Evolutionary conservation across 2,113 vertebrate species (phyloP).

Genomic region (Phaethon lepturus): DNA sequence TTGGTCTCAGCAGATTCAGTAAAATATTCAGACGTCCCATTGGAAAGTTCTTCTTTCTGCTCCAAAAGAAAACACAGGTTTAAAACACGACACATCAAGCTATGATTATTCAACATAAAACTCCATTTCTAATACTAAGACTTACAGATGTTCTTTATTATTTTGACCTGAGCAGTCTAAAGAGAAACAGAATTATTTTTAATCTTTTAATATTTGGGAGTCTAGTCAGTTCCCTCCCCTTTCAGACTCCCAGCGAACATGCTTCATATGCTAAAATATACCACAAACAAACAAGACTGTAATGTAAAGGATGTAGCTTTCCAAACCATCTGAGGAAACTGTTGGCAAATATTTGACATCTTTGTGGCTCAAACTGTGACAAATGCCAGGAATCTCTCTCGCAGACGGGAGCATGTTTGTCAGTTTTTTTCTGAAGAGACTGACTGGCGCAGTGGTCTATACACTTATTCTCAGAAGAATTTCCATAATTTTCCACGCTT

Average conservation of each 20-base stretch:
- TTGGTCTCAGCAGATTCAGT: constrained; percentile 63
- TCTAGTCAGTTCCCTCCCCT: constrained; percentile 31
- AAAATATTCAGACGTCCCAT: constrained; percentile 86
- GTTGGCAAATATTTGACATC: constrained; percentile 50
- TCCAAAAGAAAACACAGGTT: constrained; percentile 73
- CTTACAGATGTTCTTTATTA: constrained; percentile 68
- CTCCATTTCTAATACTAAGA: neutral
- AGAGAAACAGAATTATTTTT: constrained; percentile 49
- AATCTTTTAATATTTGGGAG: constrained; percentile 39
- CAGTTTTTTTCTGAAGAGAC: constrained; percentile 54
- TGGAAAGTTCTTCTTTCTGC: constrained; percentile 69
- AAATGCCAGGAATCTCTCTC: constrained; percentile 52
- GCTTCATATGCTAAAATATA: constrained; percentile 45
- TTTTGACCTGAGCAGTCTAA: constrained; percentile 42
- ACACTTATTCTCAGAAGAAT: constrained; percentile 45
- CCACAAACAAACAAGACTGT: constrained; percentile 52
- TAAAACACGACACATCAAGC: constrained; percentile 60
- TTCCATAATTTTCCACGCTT: constrained; percentile 28
- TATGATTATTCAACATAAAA: constrained; percentile 60
- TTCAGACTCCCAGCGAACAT: constrained; percentile 6
- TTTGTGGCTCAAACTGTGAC: constrained; percentile 52
- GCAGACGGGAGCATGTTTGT: constrained; percentile 26
- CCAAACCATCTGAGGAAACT: constrained; percentile 63
- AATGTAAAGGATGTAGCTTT: constrained; percentile 58
- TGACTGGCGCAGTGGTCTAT: constrained; percentile 30